Evolutionary conservation across 2,888 invertebrate genomes (phyloP).

Genomic region (Theretra japonica): DNA sequence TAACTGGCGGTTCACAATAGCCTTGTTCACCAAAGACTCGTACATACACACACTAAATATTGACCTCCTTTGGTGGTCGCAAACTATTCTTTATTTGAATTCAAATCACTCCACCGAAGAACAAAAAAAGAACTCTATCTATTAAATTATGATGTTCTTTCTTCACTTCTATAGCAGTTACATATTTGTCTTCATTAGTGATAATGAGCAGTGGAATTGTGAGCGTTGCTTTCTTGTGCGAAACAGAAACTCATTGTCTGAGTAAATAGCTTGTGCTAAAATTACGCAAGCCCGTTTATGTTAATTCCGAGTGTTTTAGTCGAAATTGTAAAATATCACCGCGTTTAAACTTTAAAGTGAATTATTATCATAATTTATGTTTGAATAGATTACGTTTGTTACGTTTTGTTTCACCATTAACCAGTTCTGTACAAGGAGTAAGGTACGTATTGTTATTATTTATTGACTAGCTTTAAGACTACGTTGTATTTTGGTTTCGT

Average conservation of each 20-base stretch:
- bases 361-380: not conserved
- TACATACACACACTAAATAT: no score
- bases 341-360: not conserved
- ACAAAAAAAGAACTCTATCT: not conserved
- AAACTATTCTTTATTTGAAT: no score
- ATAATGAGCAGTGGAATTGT: constrained; percentile 15
- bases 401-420: not conserved
- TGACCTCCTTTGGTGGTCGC: no score
- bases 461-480: no score
- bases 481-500: no score
- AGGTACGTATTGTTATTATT: no score
- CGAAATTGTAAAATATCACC: constrained; percentile 9
- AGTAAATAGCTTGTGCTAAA: not conserved
- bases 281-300: not conserved
- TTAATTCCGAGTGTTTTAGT: constrained; percentile 5
- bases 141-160: no score
- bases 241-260: not conserved
- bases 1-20: no score
- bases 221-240: constrained; percentile 13
- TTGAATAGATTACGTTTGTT: not conserved
- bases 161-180: not conserved
- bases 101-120: not conserved
- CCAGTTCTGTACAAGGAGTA: no score
- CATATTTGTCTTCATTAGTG: constrained; percentile 1
- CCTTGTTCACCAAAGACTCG: no score